Conservation (phyloP, 1,140 invertebrate genomes). For the Euwallacea fornicatus region DNA sequence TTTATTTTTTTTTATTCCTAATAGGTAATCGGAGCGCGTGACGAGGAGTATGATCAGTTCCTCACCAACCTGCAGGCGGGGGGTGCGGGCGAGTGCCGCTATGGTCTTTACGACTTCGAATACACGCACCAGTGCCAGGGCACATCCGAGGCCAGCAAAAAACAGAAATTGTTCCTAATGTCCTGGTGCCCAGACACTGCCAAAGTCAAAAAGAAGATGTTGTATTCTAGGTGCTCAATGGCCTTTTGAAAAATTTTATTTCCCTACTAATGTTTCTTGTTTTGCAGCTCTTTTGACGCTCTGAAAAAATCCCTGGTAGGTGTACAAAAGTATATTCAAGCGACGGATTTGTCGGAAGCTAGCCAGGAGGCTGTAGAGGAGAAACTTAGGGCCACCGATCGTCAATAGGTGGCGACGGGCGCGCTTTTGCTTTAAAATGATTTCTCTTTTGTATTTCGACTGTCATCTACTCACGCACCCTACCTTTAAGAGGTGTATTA, state of each 20-base stretch:
- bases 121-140: conserved; percentile 94
- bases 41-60: conserved; percentile 87
- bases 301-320: conserved; percentile 94
- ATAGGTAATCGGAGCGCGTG: conserved; percentile 74
- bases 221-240: conserved; percentile 77
- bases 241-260: background rate
- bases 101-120: conserved; percentile 93
- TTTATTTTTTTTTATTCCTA: conserved; percentile 2
- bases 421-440: conserved; percentile 33
- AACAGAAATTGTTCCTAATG: conserved; percentile 95
- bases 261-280: conserved; percentile 10
- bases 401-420: conserved; percentile 65
- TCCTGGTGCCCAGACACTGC: conserved; percentile 97
- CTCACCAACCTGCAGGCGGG: conserved; percentile 87
- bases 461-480: conserved; percentile 48
- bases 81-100: conserved; percentile 88
- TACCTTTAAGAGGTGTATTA: conserved; percentile 48
- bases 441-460: conserved; percentile 45
- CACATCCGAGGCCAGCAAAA: conserved; percentile 90
- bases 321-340: conserved; percentile 96
- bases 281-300: conserved; percentile 86
- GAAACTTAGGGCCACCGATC: conserved; percentile 88
- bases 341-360: conserved; percentile 88
- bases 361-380: conserved; percentile 89
- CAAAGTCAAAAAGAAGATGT: conserved; percentile 99